These are phyloP conservation scores for Mirza zaza DNA, from an alignment of 2,113 vertebrate genomes.

Conservation along the genomic window DNA sequence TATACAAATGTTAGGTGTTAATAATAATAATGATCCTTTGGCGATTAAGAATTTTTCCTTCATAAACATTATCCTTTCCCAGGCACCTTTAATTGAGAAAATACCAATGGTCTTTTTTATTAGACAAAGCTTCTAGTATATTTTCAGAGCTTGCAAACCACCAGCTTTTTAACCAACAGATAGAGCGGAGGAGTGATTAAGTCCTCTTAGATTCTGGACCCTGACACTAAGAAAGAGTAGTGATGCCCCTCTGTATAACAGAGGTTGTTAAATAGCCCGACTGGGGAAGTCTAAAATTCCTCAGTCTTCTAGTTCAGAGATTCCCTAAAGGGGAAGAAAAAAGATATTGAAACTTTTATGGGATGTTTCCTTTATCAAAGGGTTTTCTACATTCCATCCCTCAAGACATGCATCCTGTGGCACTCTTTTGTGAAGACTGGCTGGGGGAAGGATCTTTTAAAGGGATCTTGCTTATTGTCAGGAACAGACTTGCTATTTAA, in stretches of 20 bases:
- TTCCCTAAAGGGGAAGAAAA: slow-evolving; percentile 32
- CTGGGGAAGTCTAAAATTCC: slow-evolving; percentile 59
- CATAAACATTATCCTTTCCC: slow-evolving; percentile 32
- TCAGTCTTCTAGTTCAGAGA: slow-evolving; percentile 62
- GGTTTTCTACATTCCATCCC: neutral
- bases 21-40: neutral
- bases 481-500: slow-evolving; percentile 73
- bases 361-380: slow-evolving; percentile 22
- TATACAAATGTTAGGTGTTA: rapidly evolving
- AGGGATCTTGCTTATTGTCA: slow-evolving; percentile 65
- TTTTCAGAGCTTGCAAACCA: neutral
- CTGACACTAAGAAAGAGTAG: slow-evolving; percentile 67
- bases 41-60: neutral
- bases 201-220: slow-evolving; percentile 14
- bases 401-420: neutral
- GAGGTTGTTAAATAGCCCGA: slow-evolving; percentile 63
- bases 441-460: slow-evolving; percentile 38
- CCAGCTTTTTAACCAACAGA: slow-evolving; percentile 46
- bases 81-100: slow-evolving; percentile 51
- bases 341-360: neutral
- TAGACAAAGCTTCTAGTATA: neutral
- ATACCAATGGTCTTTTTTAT: slow-evolving; percentile 26
- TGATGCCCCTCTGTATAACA: slow-evolving; percentile 30
- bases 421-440: neutral
- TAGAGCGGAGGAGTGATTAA: neutral